Evolutionary conservation across 1,140 invertebrate species (phyloP).

Genomic region (Dendrolimus punctatus): DNA sequence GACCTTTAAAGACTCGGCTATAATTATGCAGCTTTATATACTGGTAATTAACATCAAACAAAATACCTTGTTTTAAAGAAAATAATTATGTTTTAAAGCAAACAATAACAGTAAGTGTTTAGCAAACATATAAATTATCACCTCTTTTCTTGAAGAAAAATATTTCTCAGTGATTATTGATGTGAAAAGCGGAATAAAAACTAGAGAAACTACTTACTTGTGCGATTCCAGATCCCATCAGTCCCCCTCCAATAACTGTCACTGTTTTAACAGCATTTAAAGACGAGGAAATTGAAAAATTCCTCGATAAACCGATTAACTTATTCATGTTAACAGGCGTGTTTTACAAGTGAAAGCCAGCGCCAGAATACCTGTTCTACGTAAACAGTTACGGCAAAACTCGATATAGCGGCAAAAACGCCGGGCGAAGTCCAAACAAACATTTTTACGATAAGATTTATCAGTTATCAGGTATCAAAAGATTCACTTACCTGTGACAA

Average conservation of each 20-base stretch:
- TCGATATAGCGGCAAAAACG: not conserved
- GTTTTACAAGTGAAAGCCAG: constrained; percentile 10
- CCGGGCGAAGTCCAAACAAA: constrained; percentile 11
- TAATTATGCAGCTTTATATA: too few relatives aligned
- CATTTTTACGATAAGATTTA: constrained; percentile 10
- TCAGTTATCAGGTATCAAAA: constrained; percentile 9
- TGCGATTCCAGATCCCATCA: constrained; percentile 90
- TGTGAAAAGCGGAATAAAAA: constrained; percentile 1
- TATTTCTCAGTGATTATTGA: not conserved
- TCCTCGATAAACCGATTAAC: constrained; percentile 35
- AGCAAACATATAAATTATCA: too few relatives aligned
- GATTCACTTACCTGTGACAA: constrained; percentile 24
- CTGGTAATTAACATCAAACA: too few relatives aligned
- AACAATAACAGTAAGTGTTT: too few relatives aligned
- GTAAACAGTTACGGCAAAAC: constrained; percentile 4
- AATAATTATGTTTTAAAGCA: too few relatives aligned
- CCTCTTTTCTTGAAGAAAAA: too few relatives aligned
- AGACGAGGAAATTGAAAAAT: constrained; percentile 43
- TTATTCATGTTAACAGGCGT: constrained; percentile 43
- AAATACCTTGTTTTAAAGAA: too few relatives aligned
- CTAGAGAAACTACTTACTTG: constrained; percentile 74
- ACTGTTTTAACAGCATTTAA: constrained; percentile 79
- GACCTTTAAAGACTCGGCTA: too few relatives aligned
- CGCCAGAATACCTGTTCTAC: constrained; percentile 7
- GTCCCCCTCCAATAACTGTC: constrained; percentile 86